Base-by-base conservation (phyloP, 2,888 invertebrate genomes). In the Idaea dimidiata region DNA sequence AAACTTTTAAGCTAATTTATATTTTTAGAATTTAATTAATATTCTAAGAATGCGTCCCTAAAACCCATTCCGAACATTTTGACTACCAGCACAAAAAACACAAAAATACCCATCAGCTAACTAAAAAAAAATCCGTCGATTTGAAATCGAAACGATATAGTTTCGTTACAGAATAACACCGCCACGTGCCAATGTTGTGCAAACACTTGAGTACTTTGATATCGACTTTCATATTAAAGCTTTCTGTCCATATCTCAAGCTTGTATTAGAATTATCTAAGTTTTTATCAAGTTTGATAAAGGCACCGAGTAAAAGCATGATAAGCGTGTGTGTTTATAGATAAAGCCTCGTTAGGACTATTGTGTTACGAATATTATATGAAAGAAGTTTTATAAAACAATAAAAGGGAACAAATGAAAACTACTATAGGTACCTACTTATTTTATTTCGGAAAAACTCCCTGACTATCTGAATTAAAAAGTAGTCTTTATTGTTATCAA, bases 191-290 rank as follows among this genome's bases (percentile, higher is more conserved):
- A 72, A 70, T 83, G 76, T 43, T 86, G 72, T 84, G 79, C 78
- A 68, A 87, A 78, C 90, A 91, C 89, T 89, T 81, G 77, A 87
- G 77, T 68, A 62, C 70, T 73, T 68, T 70, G 56, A 56, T 79
- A 87, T 81, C 83, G 78, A 81, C 80, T 80, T 84, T 84, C 76
- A 86, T 88, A 88, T 87, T 88, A 84, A 84, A 87, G 82, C 87
- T 84, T 82, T 85, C 79, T 81, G 69, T 69, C 75, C 80, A 81
- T 91, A 91, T 89, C 91, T 91, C 91, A 90, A 91, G 87, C 90
- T 82, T 87, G 81, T 83, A 80, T 81, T 83, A 83, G 80, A 80
- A 78, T 82, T 89, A 89, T 88, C 88, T 85, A 80, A 84, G 78
- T 80, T 76, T 80, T 82, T 89, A 89, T 89, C 89, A 82, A 80